Evolutionary conservation across 2,113 vertebrate species (phyloP), one percentile per base, ranked within the genome.

Genomic region (Aegithalos caudatus): DNA sequence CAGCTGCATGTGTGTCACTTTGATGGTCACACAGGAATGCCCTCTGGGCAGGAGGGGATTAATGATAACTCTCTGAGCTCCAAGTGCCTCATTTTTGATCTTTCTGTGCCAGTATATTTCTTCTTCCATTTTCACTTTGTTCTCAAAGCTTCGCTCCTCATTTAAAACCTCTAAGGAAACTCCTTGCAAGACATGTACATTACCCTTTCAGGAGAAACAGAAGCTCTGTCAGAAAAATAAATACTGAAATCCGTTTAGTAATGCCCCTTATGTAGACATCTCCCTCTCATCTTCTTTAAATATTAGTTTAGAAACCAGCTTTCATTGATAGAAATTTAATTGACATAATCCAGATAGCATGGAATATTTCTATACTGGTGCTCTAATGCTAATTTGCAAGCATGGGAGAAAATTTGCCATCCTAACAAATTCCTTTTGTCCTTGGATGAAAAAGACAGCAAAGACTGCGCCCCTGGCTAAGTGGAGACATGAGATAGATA

Each of bases 241-340:
- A 61, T 35, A 45, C 57, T 93, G 92, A 94, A 89, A 94, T 92
- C 87, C 92, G 61, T 85, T 95, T 85, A 77, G 62, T 65, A 85
- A 95, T 92, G 65, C 79, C 69, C 33, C 38, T 96, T 83, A 86
- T 97, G 92, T 93, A 96, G 97, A 60, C 72, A 18, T 82, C 50
- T 93, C 65, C 73, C 78, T 81, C 92, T 97, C 93, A 84, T 97
- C 91, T 95, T 92, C 70, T 90, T 90, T 78, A 95, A 98, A 97
- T 97, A 95, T 97, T 97, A 93, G 97, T 92, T 98, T 85, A 96
- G 94, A 96, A 96, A 97, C 80, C 87, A 96, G 80, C 71, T 95
- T 92, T 96, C 62, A 29, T 76, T 94, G 96, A 91, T 24, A 88
- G 92, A 85, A 86, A 66, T 88, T 83, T 61, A 83, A 88, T 80